Evolutionary conservation across 2,888 invertebrate genomes (phyloP), one percentile per base, ranked within the genome.

Genomic region (Thecophora atra): DNA sequence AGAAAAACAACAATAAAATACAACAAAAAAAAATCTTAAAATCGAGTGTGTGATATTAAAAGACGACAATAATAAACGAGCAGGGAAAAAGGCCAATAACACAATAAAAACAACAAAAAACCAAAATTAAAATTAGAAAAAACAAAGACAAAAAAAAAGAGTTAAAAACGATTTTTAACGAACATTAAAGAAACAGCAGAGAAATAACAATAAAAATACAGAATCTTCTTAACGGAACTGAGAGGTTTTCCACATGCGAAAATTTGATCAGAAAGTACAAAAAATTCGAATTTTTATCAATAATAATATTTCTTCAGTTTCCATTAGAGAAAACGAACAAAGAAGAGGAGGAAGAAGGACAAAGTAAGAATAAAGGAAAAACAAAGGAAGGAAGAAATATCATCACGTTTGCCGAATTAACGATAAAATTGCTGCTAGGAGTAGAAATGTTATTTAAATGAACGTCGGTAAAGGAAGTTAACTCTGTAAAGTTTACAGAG

Each of bases 381-480:
- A n/a, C 24, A 17, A 52, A 58, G 6, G 17, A 58, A 44, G 21
- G 56, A 56, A 71, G 65, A 47, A 65, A 71, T 71, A 78, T 76
- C 76, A 79, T 82, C 84, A 83, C 83, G 84, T 81, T 83, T 84
- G 80, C 76, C 76, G 78, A 81, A 83, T 83, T 83, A 82, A 80
- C 37, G 11, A 77, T 77, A 73, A 73, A 82, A 82, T 82, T 80
- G 79, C 79, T 76, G 74, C 76, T 77, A 77, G 79, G 74, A 64
- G 72, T 71, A 2, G 37, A 42, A 37, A 21, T 8, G n/a, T n/a
- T n/a, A n/a, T n/a, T n/a, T n/a, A n/a, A n/a, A n/a, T n/a, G n/a
- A n/a, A n/a, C n/a, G n/a, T n/a, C n/a, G n/a, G n/a, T n/a, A n/a
- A n/a, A n/a, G n/a, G n/a, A n/a, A n/a, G n/a, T n/a, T n/a, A n/a